Percentiles rank a stretch among this genome's conserved stretches.
phyloP scores from a whole-genome alignment of 2,888 invertebrate species.

The Melitaea athalia region DNA sequence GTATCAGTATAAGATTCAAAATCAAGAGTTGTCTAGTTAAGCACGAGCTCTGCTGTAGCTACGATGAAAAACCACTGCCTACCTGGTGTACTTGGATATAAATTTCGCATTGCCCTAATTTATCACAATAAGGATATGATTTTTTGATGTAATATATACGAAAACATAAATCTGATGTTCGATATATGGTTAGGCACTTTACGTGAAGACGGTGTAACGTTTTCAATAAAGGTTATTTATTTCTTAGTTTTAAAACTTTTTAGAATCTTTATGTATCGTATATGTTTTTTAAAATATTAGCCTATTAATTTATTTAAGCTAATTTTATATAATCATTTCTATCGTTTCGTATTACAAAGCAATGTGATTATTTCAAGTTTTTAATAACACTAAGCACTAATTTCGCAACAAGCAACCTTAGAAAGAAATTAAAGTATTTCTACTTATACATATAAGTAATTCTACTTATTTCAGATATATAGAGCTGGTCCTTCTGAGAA shows the following conservation, averaged over 20 bases:
- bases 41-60: constrained; percentile 5
- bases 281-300: not conserved
- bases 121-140: constrained; percentile 35
- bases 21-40: constrained; percentile 1
- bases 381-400: too few relatives aligned
- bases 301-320: too few relatives aligned
- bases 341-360: too few relatives aligned
- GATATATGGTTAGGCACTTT: constrained; percentile 6
- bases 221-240: not conserved
- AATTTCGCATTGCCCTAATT: constrained; percentile 35
- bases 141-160: constrained; percentile 35
- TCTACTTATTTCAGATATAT: too few relatives aligned
- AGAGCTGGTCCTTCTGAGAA: too few relatives aligned
- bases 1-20: not conserved
- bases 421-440: too few relatives aligned
- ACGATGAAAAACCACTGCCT: constrained; percentile 35
- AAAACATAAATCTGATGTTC: constrained; percentile 18
- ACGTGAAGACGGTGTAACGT: not conserved
- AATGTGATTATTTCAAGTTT: too few relatives aligned
- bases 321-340: too few relatives aligned
- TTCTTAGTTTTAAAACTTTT: not conserved
- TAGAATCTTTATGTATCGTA: not conserved
- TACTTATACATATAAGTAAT: too few relatives aligned
- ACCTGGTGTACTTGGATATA: constrained; percentile 35
- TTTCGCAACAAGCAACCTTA: too few relatives aligned